Conservation (phyloP, 2,113 vertebrate species). For the Tylochromis polylepis region DNA sequence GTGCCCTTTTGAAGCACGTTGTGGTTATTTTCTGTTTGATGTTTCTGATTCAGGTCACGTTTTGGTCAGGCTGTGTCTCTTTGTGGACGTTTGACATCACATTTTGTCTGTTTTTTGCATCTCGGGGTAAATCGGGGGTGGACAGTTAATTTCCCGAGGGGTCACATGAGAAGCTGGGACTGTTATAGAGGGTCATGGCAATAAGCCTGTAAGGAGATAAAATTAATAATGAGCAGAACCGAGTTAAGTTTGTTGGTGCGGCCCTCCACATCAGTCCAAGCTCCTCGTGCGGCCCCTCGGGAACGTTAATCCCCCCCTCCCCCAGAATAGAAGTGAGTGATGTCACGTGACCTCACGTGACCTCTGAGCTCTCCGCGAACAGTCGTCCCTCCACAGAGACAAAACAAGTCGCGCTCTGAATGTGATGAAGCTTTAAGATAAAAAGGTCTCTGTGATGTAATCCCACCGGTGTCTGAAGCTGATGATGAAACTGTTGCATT, state of each 20-base stretch:
- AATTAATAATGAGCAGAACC: background rate
- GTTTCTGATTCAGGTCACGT: background rate
- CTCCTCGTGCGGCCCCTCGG: background rate
- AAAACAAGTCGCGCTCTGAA: background rate
- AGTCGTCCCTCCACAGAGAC: background rate
- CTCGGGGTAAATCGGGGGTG: background rate
- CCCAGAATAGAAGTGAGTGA: no score
- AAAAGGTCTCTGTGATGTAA: background rate
- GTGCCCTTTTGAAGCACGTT: background rate
- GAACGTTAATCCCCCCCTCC: background rate
- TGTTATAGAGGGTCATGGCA: background rate
- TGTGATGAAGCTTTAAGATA: background rate
- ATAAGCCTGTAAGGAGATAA: background rate
- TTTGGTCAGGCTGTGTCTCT: background rate
- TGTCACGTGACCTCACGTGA: background rate
- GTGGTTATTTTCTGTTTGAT: background rate
- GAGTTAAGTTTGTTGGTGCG: background rate
- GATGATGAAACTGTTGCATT: constrained; percentile 40
- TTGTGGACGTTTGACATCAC: background rate
- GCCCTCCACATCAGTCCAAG: background rate
- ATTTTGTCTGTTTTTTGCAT: background rate
- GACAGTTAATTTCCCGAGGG: background rate
- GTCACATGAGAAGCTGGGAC: background rate
- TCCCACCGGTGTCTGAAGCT: background rate
- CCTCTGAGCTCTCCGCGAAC: background rate